Evolutionary conservation across 2,888 invertebrate genomes (phyloP), one percentile per base, ranked within the genome.

Genomic region (Hoplodrina ambigua): DNA sequence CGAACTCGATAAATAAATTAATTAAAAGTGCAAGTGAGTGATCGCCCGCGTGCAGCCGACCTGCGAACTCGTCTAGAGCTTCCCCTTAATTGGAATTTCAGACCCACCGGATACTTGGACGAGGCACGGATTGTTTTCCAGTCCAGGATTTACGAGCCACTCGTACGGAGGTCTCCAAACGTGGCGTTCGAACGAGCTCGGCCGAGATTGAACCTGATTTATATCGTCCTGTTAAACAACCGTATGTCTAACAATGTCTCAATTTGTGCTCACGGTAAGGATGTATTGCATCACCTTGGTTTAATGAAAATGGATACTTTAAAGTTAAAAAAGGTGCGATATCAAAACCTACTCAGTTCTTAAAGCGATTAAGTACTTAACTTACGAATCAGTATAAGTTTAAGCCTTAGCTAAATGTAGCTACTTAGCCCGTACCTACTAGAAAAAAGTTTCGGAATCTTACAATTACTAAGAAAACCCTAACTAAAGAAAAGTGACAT

Each of bases 1-100:
- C 94, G 94, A 92, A 94, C 93, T 92, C 95, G 92, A 96, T 96
- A 96, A 96, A 96, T 96, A 95, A 96, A 96, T 96, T 96, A 96
- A 96, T 96, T 96, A 96, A 95, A 96, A 96, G 96, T 96, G 95
- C 95, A 95, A 96, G 96, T 96, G 95, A 96, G 94, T 93, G 96
- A 96, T 95, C 94, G 94, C 68, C 86, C 88, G 91, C 92, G 91
- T 94, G 94, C 93, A 93, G 85, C 86, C 89, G 86, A 90, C 94
- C 93, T 92, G 91, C 89, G 91, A 91, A 90, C 88, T 91, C 89
- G 84, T 88, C 85, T 91, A 91, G 87, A 90, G 91, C 91, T 91
- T 93, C 91, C 88, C 87, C 90, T 93, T 94, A 94, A 95, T 94
- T 94, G 93, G 92, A 94, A 94, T 93, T 94, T 93, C 89, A 92